Evolutionary conservation across 2,888 invertebrate species (phyloP), one percentile per base, ranked within the genome.

Genomic region (Dugesia japonica): DNA sequence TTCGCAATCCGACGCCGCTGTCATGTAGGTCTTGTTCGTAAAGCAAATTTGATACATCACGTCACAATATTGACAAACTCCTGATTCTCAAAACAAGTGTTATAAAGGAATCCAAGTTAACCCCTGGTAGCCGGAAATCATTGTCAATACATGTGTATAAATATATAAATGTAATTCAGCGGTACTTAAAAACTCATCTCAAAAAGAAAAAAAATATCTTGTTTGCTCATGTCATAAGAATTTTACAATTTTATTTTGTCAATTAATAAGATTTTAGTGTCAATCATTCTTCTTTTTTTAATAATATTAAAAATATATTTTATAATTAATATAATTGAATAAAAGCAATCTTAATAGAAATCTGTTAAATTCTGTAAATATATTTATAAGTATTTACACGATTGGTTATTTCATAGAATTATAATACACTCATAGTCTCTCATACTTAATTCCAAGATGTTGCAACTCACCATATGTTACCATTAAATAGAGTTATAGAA

Each of bases 11-110:
- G 56, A 56, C 56, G 56, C n/a, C 9, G 56, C 56, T 23, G 56
- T 56, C 56, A 56, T n/a, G 56, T 56, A 56, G 56, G n/a, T 56
- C 56, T 4, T 56, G 56, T 20, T 56, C 4, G 56, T 56, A 56
- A 56, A 56, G n/a, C n/a, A 56, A 56, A 56, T 56, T 56, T 56
- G 56, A 56, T 56, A 56, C 17, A 56, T 56, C 56, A 56, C 56
- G 56, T 9, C 56, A 56, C 56, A 56, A n/a, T 56, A 56, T 56
- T 56, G n/a, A 56, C 56, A 56, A 56, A 56, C 20, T 56, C 17
- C 20, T 56, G 56, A 4, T 23, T 56, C 56, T 56, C 56, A n/a
- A 56, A 56, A n/a, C 56, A 56, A 56, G 56, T 56, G 56, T 56
- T n/a, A 56, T 56, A n/a, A n/a, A 56, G 56, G 4, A 56, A 4